These are phyloP conservation scores for Alloplasta piceator DNA, from an alignment of 2,888 invertebrate species.

Conservation along the genomic window DNA sequence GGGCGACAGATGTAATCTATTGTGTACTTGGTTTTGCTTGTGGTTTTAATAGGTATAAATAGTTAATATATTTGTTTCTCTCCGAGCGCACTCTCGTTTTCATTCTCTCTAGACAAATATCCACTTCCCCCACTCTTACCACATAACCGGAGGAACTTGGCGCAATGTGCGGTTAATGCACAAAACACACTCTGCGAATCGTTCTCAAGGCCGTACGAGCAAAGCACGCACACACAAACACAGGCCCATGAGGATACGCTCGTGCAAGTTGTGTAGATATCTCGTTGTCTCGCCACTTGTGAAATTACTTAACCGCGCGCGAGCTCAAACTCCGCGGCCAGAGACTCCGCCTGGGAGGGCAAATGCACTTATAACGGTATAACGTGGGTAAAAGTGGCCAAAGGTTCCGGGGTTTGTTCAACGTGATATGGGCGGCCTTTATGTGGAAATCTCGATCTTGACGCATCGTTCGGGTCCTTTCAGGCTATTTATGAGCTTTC, in stretches of 20 bases:
- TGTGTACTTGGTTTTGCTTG: no score
- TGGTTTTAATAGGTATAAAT: neutral
- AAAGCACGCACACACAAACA: slow-evolving; percentile 14
- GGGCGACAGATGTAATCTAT: no score
- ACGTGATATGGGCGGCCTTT: neutral
- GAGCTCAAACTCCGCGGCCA: neutral
- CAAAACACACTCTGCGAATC: slow-evolving; percentile 58
- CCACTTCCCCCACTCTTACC: neutral
- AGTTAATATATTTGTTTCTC: slow-evolving; percentile 38
- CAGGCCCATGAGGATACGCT: neutral
- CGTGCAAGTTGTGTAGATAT: slow-evolving; percentile 1
- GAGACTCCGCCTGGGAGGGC: slow-evolving; percentile 26
- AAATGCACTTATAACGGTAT: slow-evolving; percentile 59
- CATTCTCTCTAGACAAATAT: slow-evolving; percentile 34
- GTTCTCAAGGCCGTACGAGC: slow-evolving; percentile 66
- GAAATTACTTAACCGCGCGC: slow-evolving; percentile 58
- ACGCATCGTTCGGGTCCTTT: no score
- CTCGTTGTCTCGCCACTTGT: slow-evolving; percentile 56
- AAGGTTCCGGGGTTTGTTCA: slow-evolving; percentile 62
- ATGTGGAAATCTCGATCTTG: no score
- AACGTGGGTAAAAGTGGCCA: slow-evolving; percentile 65
- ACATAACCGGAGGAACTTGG: neutral
- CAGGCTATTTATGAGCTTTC: no score
- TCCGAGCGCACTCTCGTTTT: slow-evolving; percentile 32
- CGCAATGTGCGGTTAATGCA: neutral